A percentile compares a stretch with the other conserved stretches of the same genome.
Evolutionary conservation across 2,113 vertebrate species (phyloP).

Genomic region (Laterallus jamaicensis): DNA sequence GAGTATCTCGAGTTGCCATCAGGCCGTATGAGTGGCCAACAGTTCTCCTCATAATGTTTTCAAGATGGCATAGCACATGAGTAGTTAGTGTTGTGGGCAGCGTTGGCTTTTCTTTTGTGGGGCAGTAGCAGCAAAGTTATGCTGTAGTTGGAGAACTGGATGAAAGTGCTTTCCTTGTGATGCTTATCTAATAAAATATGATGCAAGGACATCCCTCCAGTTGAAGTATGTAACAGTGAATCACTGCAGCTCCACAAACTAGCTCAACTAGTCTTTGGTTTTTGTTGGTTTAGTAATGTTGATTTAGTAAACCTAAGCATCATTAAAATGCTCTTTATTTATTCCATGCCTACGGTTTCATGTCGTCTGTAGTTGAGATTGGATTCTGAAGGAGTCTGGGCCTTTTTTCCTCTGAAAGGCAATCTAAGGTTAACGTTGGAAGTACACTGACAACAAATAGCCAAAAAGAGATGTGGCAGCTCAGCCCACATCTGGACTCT

Average conservation of each 20-base stretch:
- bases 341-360: neutral
- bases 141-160: neutral
- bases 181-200: neutral
- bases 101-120: neutral
- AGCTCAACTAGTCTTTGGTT: neutral
- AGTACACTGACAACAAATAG: neutral
- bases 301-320: neutral
- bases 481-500: neutral
- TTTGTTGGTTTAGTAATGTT: neutral
- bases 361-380: neutral
- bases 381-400: neutral
- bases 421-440: neutral
- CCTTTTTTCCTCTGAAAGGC: neutral
- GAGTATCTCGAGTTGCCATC: neutral
- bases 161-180: neutral
- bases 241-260: neutral
- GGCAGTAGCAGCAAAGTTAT: neutral
- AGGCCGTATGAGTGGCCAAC: accelerated
- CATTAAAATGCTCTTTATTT: neutral
- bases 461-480: neutral
- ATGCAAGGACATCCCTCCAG: neutral
- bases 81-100: too few relatives aligned
- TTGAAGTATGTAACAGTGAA: neutral
- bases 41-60: neutral
- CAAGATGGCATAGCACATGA: neutral